These are phyloP conservation scores for Serilophus lunatus DNA, from an alignment of 2,113 vertebrate genomes.

Conservation along the genomic window DNA sequence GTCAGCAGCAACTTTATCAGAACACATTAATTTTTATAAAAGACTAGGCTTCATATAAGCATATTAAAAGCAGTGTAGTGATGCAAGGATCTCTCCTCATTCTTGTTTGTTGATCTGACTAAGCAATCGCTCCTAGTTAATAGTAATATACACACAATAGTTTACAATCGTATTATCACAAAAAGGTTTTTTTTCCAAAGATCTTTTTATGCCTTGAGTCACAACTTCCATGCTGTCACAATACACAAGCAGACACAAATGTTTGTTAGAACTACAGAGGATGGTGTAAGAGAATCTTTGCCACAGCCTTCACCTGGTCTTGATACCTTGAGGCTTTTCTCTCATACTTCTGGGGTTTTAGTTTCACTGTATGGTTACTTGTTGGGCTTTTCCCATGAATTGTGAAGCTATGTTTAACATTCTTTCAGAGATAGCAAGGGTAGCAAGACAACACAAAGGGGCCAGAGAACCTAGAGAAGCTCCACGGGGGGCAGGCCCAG, in stretches of 20 bases:
- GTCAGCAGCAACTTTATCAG: not conserved
- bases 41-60: not conserved
- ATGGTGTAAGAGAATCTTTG: not conserved
- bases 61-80: not conserved
- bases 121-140: not conserved
- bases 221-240: not conserved
- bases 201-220: not conserved
- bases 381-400: no score
- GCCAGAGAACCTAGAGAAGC: no score
- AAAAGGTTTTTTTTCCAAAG: not conserved
- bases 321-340: no score
- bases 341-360: no score
- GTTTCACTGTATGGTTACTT: no score
- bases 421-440: no score
- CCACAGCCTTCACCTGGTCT: not conserved
- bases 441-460: no score
- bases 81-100: not conserved
- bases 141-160: accelerated
- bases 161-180: not conserved
- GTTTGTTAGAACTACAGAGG: not conserved
- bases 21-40: not conserved
- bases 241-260: not conserved
- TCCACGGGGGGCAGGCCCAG: no score
- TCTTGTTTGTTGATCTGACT: not conserved
- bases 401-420: no score